Base-by-base conservation (phyloP, 2,113 vertebrate genomes). In the Gymnobelideus leadbeateri region DNA sequence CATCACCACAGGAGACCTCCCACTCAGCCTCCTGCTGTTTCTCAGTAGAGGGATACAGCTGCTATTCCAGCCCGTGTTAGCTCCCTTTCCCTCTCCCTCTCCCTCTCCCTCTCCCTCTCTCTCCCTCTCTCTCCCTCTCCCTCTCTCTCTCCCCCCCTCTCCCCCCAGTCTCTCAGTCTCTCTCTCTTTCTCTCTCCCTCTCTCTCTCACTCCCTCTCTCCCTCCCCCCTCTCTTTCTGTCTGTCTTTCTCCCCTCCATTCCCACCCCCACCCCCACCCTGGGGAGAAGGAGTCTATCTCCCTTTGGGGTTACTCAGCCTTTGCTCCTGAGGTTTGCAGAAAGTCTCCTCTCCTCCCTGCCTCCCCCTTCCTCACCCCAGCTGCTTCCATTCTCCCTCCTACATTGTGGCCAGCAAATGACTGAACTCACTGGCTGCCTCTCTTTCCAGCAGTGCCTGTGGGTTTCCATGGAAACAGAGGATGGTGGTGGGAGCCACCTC, bases 391-490 rank as follows among this genome's bases (percentile, higher is more conserved):
- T 95, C 91, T 96, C 92, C 96, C 97, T 96, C 96, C 98, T 94
- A 98, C 97, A 96, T 91, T 95, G 3, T 89, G 94, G 96, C 96
- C 96, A 97, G 96, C 96, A 96, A 84, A 92, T 68, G 93, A 96
- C 94, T 97, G 94, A 0, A 51, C 97, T 98, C 96, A 96, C 94
- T 96, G 97, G 95, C 96, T 94, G 97, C 96, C 96, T 97, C 96
- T 96, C 90, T 97, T 96, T 96, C 95, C 54, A 96, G 96, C 97
- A 94, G 92, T 96, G 97, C 96, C 89, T 8, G 94, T 95, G 8
- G 10, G 97, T 98, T 96, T 97, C 97, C 97, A 98, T 95, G 93
- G 98, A 95, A 98, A 98, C 98, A 96, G 97, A 96, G 96, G 94
- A 96, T 94, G 97, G 96, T 97, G 97, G 97, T 98, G 97, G 97